Base-by-base conservation (phyloP, 2,888 invertebrate species). In the Galeopsomyia nigrocyanea region DNA sequence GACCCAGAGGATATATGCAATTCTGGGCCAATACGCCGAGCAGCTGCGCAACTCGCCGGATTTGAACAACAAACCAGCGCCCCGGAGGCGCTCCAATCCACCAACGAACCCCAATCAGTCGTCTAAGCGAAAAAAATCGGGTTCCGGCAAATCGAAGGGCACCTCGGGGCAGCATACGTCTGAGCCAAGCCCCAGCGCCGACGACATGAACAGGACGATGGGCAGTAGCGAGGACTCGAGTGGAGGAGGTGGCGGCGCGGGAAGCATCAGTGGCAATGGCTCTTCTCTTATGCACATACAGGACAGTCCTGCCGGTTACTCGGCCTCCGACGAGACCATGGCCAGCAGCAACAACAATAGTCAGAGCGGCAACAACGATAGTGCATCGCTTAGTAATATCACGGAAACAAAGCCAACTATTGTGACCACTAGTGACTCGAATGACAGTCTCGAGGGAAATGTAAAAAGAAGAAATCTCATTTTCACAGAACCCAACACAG, bases 41-140 rank as follows among this genome's bases (percentile, higher is more conserved):
- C 94, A 94, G 81, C 88, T 94, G 56, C 89, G 93, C 78, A 94
- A 94, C 81, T 94, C 93, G 0, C 94, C 94, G 0, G 94, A 94
- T 85, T 83, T 91, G 56, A 94, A 94, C 81, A 93, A 94, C 82
- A 94, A 94, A 84, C 94, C 94, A 0, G 94, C 94, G 0, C 94
- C 94, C 0, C 88, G 94, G 56, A 88, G 94, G 78, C 88, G 94
- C 68, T 91, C 93, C 0, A 93, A 94, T 84, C 92, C 92, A 16
- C 92, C 93, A 0, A 91, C 92, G 1, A 92, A 91, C 86, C 91
- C 93, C 0, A 90, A 90, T 63, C 91, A 92, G 19, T 91, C 91
- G 56, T 89, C 91, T 0, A 92, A 93, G 75, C 90, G 93, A 56
- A 91, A 93, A 79, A 93, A 93, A 82, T 91, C 92, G 68, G 89